Percentiles rank a stretch among this genome's conserved stretches.
These are phyloP conservation scores for Drosophila eohydei DNA, from an alignment of 2,888 invertebrate genomes.

Conservation along the genomic window DNA sequence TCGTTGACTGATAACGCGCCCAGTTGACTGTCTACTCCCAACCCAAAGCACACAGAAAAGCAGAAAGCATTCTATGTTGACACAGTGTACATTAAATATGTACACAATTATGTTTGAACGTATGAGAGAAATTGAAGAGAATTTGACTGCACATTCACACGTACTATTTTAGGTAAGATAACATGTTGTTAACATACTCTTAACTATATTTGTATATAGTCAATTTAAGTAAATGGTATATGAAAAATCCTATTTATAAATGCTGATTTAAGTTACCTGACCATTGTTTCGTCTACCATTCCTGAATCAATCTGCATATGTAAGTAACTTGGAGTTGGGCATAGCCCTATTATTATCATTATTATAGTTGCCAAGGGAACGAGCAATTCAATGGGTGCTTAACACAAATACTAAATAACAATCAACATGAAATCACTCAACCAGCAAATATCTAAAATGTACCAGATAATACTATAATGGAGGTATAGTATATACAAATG, in stretches of 20 bases:
- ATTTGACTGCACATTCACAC: constrained; percentile 7
- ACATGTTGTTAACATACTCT: background rate
- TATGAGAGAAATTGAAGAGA: constrained; percentile 8
- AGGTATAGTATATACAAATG: background rate
- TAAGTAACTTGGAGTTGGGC: background rate
- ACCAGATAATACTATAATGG: background rate
- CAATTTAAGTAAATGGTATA: background rate
- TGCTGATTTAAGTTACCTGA: no score
- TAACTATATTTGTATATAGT: background rate
- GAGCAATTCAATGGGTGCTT: background rate
- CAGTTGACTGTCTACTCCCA: constrained; percentile 20
- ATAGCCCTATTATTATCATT: background rate
- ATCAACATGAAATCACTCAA: background rate
- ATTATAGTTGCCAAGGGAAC: constrained; percentile 1
- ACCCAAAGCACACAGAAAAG: constrained; percentile 6
- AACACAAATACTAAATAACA: constrained; percentile 1
- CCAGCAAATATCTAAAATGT: constrained; percentile 8
- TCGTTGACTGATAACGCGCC: constrained; percentile 57
- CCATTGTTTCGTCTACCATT: background rate
- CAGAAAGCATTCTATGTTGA: constrained; percentile 18
- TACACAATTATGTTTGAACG: constrained; percentile 17
- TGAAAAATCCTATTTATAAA: no score
- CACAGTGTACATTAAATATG: constrained; percentile 2
- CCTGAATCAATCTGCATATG: no score
- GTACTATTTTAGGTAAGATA: background rate